A percentile compares a stretch with the other conserved stretches of the same genome.
Conservation (phyloP, 2,888 invertebrate genomes). For the Habroteleia sp. region DNA sequence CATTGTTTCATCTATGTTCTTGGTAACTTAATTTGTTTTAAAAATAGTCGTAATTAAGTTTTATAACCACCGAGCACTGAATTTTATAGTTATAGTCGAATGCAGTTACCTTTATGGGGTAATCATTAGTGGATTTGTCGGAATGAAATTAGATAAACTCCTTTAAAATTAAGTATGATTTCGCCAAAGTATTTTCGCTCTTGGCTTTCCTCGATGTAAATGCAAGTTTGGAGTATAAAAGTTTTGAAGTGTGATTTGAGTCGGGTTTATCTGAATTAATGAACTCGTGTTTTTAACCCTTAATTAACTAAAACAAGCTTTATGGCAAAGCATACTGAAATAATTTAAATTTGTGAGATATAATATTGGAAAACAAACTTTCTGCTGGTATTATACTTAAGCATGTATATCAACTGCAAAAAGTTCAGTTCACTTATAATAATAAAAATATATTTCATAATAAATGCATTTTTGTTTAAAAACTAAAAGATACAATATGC, state of each 20-base stretch:
- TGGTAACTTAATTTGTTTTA: conserved; percentile 16
- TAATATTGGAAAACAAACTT: too few relatives aligned
- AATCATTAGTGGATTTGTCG: conserved; percentile 25
- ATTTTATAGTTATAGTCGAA: conserved; percentile 2
- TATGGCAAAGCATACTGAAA: too few relatives aligned
- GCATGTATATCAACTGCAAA: too few relatives aligned
- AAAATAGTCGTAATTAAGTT: conserved; percentile 22
- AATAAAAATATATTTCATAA: too few relatives aligned
- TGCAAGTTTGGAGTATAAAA: conserved; percentile 5
- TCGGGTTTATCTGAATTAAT: neutral
- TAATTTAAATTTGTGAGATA: too few relatives aligned
- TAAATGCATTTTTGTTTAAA: too few relatives aligned
- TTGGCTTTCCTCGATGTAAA: neutral
- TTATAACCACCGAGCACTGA: neutral
- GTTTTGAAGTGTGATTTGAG: conserved; percentile 7
- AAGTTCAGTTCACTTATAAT: too few relatives aligned
- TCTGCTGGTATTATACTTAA: too few relatives aligned
- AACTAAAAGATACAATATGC: too few relatives aligned
- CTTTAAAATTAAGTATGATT: conserved; percentile 15
- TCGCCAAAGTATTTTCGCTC: conserved; percentile 6
- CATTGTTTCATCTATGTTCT: conserved; percentile 5
- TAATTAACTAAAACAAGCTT: neutral
- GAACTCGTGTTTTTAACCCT: conserved; percentile 6
- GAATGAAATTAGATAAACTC: conserved; percentile 31
- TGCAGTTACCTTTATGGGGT: conserved; percentile 10